Evolutionary conservation across 1,140 invertebrate species (phyloP).

Genomic region (Drosophila paulistorum): DNA sequence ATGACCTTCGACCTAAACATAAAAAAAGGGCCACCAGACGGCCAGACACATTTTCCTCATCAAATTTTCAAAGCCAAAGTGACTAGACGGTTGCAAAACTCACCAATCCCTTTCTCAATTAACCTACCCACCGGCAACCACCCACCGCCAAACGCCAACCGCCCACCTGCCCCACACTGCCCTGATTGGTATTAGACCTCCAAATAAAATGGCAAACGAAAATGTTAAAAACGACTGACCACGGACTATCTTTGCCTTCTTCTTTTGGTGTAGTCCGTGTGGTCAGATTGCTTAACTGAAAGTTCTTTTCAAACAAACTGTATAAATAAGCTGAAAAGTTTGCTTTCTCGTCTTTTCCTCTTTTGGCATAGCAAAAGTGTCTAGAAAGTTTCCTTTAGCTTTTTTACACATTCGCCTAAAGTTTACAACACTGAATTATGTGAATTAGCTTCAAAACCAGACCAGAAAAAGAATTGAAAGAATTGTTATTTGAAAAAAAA

Average conservation of each 20-base stretch:
- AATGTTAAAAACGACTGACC: background rate
- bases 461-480: background rate
- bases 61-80: slow-evolving; percentile 66
- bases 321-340: slow-evolving; percentile 44
- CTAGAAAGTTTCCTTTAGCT: slow-evolving; percentile 16
- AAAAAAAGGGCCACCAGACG: slow-evolving; percentile 19
- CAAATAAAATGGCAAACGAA: background rate
- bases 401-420: slow-evolving; percentile 13
- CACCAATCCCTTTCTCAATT: slow-evolving; percentile 38
- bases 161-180: too few species aligned
- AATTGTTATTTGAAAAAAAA: background rate
- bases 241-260: background rate
- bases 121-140: slow-evolving; percentile 6
- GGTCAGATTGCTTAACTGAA: slow-evolving; percentile 19
- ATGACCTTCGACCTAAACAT: slow-evolving; percentile 48
- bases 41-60: slow-evolving; percentile 74
- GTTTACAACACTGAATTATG: slow-evolving; percentile 12
- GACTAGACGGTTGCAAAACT: slow-evolving; percentile 24
- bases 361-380: slow-evolving; percentile 6
- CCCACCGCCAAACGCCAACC: too few species aligned
- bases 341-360: slow-evolving; percentile 4
- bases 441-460: background rate
- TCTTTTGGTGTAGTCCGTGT: background rate
- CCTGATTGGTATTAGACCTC: background rate
- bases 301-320: slow-evolving; percentile 36